Percentiles rank a stretch among this genome's conserved stretches.
Evolutionary conservation across 2,113 vertebrate species (phyloP).

Genomic region (Petrocephalus microphthalmus): DNA sequence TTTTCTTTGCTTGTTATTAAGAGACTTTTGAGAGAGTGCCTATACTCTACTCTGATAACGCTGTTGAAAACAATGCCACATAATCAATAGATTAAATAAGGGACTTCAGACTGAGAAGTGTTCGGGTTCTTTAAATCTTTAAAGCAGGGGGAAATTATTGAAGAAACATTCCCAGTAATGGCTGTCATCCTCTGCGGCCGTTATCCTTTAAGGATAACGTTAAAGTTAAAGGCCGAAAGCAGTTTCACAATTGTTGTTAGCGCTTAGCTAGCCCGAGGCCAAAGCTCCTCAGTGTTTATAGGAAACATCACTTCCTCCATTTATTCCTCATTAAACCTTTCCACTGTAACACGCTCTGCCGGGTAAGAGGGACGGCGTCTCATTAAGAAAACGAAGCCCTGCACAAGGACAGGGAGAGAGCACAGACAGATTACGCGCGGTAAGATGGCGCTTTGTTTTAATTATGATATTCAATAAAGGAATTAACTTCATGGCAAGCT

Average conservation of each 20-base stretch:
- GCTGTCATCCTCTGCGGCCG: background rate
- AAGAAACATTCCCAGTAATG: background rate
- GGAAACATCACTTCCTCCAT: slow-evolving; percentile 51
- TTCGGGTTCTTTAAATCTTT: background rate
- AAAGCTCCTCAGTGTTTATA: slow-evolving; percentile 29
- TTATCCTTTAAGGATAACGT: background rate
- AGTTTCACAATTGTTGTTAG: background rate
- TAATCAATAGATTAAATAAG: background rate
- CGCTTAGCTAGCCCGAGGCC: slow-evolving; percentile 30
- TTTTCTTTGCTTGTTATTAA: background rate
- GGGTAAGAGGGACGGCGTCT: slow-evolving; percentile 40
- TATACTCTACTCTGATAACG: background rate
- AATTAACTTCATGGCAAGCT: slow-evolving; percentile 55
- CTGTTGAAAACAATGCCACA: background rate
- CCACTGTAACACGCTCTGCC: slow-evolving; percentile 51
- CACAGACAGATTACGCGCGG: slow-evolving; percentile 57
- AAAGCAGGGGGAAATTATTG: background rate
- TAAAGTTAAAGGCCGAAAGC: slow-evolving; percentile 31
- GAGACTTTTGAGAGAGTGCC: background rate
- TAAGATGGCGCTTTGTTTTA: slow-evolving; percentile 60
- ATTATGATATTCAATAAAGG: slow-evolving; percentile 63
- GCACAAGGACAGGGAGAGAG: slow-evolving; percentile 39
- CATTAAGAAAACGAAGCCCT: slow-evolving; percentile 36
- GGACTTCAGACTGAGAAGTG: background rate
- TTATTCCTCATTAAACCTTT: slow-evolving; percentile 57